phyloP scores from a whole-genome alignment of 2,113 vertebrate genomes.

The Amia ocellicauda region DNA sequence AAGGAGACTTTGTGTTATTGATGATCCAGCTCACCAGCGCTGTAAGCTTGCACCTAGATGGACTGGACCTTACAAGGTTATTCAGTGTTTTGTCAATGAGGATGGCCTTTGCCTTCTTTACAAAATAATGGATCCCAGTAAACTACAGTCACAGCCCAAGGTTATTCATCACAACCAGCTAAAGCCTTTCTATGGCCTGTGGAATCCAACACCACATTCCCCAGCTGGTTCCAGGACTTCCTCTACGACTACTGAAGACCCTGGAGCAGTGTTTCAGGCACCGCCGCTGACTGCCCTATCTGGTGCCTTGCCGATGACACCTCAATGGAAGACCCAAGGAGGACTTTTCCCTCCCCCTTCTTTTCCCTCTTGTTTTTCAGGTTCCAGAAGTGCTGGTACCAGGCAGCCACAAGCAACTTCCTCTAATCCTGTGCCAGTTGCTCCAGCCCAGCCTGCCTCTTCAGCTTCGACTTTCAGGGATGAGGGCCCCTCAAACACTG shows the following conservation, averaged over 20 bases:
- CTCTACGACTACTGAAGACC: neutral
- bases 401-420: neutral
- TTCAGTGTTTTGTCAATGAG: neutral
- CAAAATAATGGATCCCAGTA: neutral
- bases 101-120: neutral
- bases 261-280: neutral
- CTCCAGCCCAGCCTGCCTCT: neutral
- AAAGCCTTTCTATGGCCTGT: neutral
- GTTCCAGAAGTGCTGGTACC: neutral
- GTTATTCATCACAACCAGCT: neutral
- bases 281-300: neutral
- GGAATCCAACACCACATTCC: neutral
- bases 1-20: neutral
- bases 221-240: neutral
- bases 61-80: neutral
- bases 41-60: neutral
- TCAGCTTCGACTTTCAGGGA: neutral
- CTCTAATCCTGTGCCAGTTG: neutral
- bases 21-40: too few species aligned
- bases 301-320: neutral
- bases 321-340: neutral
- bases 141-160: neutral
- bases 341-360: neutral
- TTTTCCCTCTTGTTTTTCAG: neutral
- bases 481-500: too few species aligned